phyloP scores from a whole-genome alignment of 2,888 invertebrate species.

The Hirtodrosophila alboralis region DNA sequence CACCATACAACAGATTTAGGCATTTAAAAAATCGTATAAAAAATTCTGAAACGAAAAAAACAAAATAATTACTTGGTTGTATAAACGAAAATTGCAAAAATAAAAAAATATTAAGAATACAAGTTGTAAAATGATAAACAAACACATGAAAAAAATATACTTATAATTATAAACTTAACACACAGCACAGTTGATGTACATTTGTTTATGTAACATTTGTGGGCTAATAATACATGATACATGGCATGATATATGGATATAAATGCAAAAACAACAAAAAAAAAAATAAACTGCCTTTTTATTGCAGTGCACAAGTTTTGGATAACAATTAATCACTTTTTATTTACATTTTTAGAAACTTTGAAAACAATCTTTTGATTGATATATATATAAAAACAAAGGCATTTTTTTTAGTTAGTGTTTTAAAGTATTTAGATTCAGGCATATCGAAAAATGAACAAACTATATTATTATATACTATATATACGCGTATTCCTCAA shows the following conservation, averaged over 20 bases:
- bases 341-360: constrained; percentile 61
- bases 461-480: constrained; percentile 15
- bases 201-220: constrained; percentile 45
- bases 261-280: constrained; percentile 31
- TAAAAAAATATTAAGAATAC: constrained; percentile 9
- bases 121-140: constrained; percentile 42
- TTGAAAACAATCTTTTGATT: constrained; percentile 4
- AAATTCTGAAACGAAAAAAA: constrained; percentile 33
- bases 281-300: constrained; percentile 7
- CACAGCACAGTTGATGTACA: constrained; percentile 66
- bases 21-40: no score
- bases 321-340: constrained; percentile 65
- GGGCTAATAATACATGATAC: constrained; percentile 59
- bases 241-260: constrained; percentile 61
- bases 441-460: constrained; percentile 18
- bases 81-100: constrained; percentile 14
- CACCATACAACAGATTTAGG: constrained; percentile 59
- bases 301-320: constrained; percentile 16
- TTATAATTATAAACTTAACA: constrained; percentile 27
- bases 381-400: constrained; percentile 17
- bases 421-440: constrained; percentile 15
- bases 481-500: constrained; percentile 14
- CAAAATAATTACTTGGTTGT: constrained; percentile 48
- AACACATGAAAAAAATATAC: constrained; percentile 29
- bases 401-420: constrained; percentile 11